Conservation (phyloP, 2,113 vertebrate species). For the Catharus minimus region DNA sequence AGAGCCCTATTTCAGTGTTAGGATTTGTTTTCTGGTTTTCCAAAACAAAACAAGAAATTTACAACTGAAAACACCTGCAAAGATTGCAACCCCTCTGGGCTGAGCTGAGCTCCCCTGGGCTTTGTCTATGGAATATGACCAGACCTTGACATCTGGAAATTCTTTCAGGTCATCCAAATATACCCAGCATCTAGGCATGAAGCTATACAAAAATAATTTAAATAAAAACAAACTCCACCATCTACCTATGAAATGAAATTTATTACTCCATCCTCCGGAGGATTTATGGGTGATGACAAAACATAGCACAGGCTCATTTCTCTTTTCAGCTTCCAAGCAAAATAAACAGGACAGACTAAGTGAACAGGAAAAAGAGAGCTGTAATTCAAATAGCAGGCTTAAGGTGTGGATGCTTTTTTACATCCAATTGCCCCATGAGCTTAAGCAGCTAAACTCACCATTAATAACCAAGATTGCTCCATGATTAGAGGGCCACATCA, state of each 20-base stretch:
- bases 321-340: constrained; percentile 10
- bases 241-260: constrained; percentile 14
- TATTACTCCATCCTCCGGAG: not conserved
- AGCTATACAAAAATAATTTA: constrained; percentile 7
- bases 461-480: not conserved
- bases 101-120: not conserved
- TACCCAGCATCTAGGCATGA: not conserved
- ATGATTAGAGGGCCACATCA: not conserved
- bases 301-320: not conserved
- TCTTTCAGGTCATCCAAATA: not conserved
- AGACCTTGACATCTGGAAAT: not conserved
- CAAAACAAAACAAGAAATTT: constrained; percentile 8
- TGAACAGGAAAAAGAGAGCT: constrained; percentile 3
- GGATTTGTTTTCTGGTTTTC: not conserved
- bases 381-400: not conserved
- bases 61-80: not conserved
- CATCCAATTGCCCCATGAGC: not conserved
- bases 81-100: not conserved
- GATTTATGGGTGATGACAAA: constrained; percentile 43
- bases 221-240: not conserved
- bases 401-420: not conserved
- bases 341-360: not conserved
- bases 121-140: not conserved
- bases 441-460: not conserved
- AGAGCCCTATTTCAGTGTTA: not conserved